A percentile compares a stretch with the other conserved stretches of the same genome.
These are phyloP conservation scores for Catamblyrhynchus diadema DNA, from an alignment of 2,797 vertebrate genomes.

Conservation along the genomic window DNA sequence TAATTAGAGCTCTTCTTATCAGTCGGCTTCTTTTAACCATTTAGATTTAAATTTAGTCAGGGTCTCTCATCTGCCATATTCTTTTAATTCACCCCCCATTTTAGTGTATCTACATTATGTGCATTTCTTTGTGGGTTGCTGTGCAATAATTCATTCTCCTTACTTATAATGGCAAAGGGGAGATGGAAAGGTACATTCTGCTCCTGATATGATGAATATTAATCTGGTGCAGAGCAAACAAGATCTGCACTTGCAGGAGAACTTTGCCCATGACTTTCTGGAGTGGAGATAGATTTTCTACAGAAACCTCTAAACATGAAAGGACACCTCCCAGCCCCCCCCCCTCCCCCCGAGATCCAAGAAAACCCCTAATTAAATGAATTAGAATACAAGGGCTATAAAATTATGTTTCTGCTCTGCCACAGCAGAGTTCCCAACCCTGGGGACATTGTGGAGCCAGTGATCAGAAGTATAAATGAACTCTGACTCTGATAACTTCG, in stretches of 20 bases:
- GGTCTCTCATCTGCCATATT: not conserved
- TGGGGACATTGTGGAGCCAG: constrained; percentile 26
- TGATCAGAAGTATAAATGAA: constrained; percentile 38
- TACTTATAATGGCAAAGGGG: not conserved
- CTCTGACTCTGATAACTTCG: constrained; percentile 61
- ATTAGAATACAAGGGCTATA: constrained; percentile 20
- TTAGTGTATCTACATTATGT: not conserved
- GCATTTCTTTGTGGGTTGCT: not conserved
- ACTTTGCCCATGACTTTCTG: constrained; percentile 7
- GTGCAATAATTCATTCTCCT: not conserved
- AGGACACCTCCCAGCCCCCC: not conserved
- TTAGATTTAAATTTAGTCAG: not conserved
- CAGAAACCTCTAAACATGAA: constrained; percentile 44
- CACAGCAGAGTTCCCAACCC: constrained; percentile 27
- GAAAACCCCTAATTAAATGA: constrained; percentile 54
- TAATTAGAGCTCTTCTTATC: constrained; percentile 33
- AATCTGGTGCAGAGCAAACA: constrained; percentile 2
- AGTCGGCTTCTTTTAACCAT: not conserved
- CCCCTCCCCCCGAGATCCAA: not conserved
- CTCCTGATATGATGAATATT: not conserved
- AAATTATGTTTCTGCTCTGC: constrained; percentile 51
- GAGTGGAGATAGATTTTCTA: constrained; percentile 8
- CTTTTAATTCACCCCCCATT: not conserved
- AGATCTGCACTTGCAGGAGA: constrained; percentile 5
- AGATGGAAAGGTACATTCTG: not conserved